Conservation (phyloP, 2,113 vertebrate species). For the Tragelaphus imberbis region DNA sequence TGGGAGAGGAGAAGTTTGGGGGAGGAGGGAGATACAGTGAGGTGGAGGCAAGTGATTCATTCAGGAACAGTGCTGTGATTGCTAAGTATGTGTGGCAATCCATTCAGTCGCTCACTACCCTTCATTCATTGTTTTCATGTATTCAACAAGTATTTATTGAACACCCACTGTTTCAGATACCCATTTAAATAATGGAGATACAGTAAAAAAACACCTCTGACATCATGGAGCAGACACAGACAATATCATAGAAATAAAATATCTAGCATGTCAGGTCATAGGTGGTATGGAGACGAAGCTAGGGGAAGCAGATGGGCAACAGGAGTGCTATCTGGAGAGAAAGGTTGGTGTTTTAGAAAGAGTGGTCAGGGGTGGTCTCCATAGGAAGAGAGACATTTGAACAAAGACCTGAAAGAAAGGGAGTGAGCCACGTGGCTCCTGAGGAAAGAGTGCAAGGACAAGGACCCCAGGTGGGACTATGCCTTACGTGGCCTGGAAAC, state of each 20-base stretch:
- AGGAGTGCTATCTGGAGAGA: background rate
- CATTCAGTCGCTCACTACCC: too few species aligned
- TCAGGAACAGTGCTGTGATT: background rate
- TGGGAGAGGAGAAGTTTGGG: background rate
- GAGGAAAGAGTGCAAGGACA: background rate
- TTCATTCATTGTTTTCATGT: background rate
- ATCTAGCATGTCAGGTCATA: background rate
- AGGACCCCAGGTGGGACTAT: background rate
- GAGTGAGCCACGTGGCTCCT: background rate
- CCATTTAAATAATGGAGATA: background rate
- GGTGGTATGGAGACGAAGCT: background rate
- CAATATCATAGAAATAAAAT: background rate
- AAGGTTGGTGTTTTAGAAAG: background rate
- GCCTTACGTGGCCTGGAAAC: rapidly evolving
- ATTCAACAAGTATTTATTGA: background rate
- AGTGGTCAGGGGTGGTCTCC: background rate
- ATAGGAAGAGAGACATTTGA: background rate
- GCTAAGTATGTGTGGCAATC: background rate
- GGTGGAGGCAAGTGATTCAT: background rate
- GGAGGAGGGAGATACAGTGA: background rate
- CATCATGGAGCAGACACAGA: background rate
- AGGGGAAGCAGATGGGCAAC: background rate
- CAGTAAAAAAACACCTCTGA: background rate
- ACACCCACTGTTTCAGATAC: background rate
- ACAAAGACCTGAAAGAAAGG: background rate